Percentiles rank a stretch among this genome's conserved stretches.
phyloP scores from a whole-genome alignment of 2,797 vertebrate genomes.

The Gymnothorax javanicus region DNA sequence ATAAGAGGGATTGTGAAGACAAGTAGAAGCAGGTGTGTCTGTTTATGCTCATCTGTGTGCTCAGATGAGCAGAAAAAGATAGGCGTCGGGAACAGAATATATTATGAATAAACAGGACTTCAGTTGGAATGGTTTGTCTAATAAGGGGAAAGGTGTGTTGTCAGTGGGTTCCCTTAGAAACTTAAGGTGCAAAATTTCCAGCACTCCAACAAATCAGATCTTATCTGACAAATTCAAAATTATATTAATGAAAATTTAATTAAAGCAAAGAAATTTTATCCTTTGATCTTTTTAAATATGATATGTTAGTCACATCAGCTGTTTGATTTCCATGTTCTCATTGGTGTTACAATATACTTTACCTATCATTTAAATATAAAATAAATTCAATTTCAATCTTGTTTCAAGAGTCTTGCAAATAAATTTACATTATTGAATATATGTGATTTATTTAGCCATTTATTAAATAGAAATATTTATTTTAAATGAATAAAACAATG shows the following conservation, averaged over 20 bases:
- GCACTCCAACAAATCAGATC: neutral
- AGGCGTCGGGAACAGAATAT: neutral
- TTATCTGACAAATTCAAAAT: too few species aligned
- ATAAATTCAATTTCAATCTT: neutral
- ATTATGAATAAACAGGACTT: neutral
- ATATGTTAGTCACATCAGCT: neutral
- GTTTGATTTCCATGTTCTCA: neutral
- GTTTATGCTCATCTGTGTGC: neutral
- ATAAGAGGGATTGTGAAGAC: conserved; percentile 40
- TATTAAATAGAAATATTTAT: neutral
- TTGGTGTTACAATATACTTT: neutral
- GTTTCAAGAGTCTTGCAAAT: neutral
- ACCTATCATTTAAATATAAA: neutral
- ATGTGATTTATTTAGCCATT: neutral
- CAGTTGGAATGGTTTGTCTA: neutral
- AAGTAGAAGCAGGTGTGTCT: conserved; percentile 4
- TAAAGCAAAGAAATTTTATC: neutral
- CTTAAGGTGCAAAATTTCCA: neutral
- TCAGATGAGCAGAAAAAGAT: conserved; percentile 14
- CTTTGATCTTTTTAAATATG: neutral
- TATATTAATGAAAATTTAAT: neutral
- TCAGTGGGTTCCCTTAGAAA: neutral
- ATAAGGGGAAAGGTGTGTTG: neutral
- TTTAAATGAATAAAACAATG: neutral
- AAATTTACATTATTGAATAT: neutral